These are phyloP conservation scores for Hippocampus mohnikei DNA, from an alignment of 2,113 vertebrate species.

Conservation along the genomic window DNA sequence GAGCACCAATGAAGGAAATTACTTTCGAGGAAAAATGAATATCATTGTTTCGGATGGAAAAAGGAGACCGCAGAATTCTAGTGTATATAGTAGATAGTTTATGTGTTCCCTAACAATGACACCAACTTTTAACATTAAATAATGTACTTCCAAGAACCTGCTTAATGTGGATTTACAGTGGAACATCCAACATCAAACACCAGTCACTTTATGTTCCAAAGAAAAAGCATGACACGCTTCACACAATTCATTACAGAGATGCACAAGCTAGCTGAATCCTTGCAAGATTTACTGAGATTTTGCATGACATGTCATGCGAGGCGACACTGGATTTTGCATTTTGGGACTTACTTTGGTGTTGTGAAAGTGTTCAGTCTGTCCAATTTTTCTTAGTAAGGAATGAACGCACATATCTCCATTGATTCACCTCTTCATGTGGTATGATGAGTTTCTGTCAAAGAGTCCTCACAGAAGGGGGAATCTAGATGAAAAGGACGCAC, in stretches of 20 bases:
- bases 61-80: not conserved
- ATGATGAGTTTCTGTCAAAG: too few species aligned
- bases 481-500: too few species aligned
- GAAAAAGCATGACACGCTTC: too few species aligned
- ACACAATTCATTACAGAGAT: too few species aligned
- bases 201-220: too few species aligned
- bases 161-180: not conserved
- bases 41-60: slow-evolving; percentile 9
- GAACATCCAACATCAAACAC: not conserved
- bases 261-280: too few species aligned
- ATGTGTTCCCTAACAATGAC: slow-evolving; percentile 1
- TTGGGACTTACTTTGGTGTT: not conserved
- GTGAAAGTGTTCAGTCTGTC: not conserved
- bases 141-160: not conserved
- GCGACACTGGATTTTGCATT: not conserved
- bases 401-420: too few species aligned
- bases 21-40: not conserved
- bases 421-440: too few species aligned
- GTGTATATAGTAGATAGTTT: not conserved
- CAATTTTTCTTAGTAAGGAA: not conserved
- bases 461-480: too few species aligned
- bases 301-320: not conserved
- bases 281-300: too few species aligned
- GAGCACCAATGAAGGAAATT: slow-evolving; percentile 18
- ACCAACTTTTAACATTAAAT: slow-evolving; percentile 4